Evolutionary conservation across 2,113 vertebrate species (phyloP), one percentile per base, ranked within the genome.

Genomic region (Sclerurus mexicanus): DNA sequence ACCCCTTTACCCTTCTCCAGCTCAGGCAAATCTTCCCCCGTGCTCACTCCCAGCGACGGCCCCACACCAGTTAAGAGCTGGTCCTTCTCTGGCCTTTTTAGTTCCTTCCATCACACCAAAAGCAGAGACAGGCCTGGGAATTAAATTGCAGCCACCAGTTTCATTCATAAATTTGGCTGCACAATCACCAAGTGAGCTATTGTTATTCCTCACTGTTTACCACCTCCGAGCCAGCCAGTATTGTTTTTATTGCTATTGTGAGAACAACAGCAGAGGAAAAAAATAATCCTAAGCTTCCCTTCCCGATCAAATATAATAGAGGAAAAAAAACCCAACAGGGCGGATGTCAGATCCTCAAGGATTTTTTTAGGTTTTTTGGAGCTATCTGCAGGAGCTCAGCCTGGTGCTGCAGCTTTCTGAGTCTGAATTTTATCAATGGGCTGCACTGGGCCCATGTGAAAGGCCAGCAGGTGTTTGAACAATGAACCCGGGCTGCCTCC

Each of bases 401-500:
- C 89, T 76, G 11, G 8, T 17, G 85, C 69, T 89, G 58, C 33
- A 53, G 72, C 81, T 85, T 93, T 90, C 24, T 53, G 71, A 81
- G 91, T 15, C 81, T 94, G 95, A 85, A 73, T 97, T 95, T 96
- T 97, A 80, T 98, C 97, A 98, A 97, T 97, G 97, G 96, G 76
- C 74, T 78, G 89, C 69, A 64, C 2, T 49, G 23, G 68, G 74
- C 89, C 93, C 88, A 40, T 95, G 94, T 95, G 90, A 94, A 92
- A 95, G 94, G 97, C 62, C 79, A 86, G 96, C 98, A 98, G 98
- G 98, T 98, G 98, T 97, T 97, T 9, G 39, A 98, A 98, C 98
- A 98, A 98, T 98, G 95, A 97, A 87, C 30, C 55, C 62, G 35
- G 79, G 81, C 96, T 96, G 96, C 82, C 82, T 94, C 95, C 78